Conservation (phyloP, 2,888 invertebrate species). For the Yponomeuta cagnagella region DNA sequence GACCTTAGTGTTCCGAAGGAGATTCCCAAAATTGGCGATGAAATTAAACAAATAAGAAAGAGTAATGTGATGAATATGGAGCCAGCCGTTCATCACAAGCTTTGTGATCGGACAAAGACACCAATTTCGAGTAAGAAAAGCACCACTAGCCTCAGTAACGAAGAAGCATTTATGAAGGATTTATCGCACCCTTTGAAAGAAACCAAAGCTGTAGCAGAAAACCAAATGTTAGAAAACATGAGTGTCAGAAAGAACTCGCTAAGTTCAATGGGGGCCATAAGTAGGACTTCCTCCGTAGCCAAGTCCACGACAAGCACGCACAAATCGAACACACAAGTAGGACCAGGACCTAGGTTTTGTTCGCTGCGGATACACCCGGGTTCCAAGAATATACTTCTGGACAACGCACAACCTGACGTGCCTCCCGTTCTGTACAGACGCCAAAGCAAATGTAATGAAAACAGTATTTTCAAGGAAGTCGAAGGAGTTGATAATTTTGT, state of each 20-base stretch:
- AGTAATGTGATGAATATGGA: slow-evolving; percentile 52
- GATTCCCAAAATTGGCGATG: slow-evolving; percentile 35
- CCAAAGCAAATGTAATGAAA: slow-evolving; percentile 70
- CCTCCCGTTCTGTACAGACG: slow-evolving; percentile 84
- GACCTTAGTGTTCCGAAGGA: slow-evolving; percentile 36
- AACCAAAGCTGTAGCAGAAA: slow-evolving; percentile 40
- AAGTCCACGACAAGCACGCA: slow-evolving; percentile 70
- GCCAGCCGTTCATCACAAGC: slow-evolving; percentile 76
- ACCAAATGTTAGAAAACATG: slow-evolving; percentile 36
- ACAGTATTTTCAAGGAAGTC: slow-evolving; percentile 61
- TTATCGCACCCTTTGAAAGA: slow-evolving; percentile 36
- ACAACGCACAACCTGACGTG: slow-evolving; percentile 83
- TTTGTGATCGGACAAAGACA: slow-evolving; percentile 73
- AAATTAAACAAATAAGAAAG: slow-evolving; percentile 40
- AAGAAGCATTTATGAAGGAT: slow-evolving; percentile 54
- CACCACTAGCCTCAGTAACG: slow-evolving; percentile 47
- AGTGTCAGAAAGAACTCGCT: slow-evolving; percentile 57
- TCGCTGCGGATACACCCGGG: slow-evolving; percentile 85
- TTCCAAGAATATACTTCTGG: slow-evolving; percentile 86
- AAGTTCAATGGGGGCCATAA: slow-evolving; percentile 64
- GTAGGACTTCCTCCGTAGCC: slow-evolving; percentile 65
- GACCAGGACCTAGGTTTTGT: slow-evolving; percentile 83
- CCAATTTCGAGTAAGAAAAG: slow-evolving; percentile 65
- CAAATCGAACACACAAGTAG: slow-evolving; percentile 66
- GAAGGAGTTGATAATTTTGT: slow-evolving; percentile 61